Conservation (phyloP, 2,888 invertebrate genomes). For the Temnothorax rugatulus region DNA sequence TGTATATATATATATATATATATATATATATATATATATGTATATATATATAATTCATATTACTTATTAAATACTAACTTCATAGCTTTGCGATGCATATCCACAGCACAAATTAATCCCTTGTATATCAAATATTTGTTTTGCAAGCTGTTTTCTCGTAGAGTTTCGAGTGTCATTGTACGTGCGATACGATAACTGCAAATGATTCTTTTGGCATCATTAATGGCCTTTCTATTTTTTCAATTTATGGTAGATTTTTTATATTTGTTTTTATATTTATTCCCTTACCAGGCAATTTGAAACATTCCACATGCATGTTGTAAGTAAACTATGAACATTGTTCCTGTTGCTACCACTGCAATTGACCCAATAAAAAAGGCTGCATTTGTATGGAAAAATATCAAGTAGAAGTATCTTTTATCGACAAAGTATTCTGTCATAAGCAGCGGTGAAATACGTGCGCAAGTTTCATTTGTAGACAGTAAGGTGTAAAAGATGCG, state of each 20-base stretch:
- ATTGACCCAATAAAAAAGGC: not conserved
- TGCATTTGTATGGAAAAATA: not conserved
- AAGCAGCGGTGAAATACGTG: not conserved
- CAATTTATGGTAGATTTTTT: not conserved
- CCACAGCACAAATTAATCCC: not conserved
- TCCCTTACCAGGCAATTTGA: not conserved
- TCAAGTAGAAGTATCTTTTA: not conserved
- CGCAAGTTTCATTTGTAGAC: not conserved
- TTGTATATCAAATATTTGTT: not conserved
- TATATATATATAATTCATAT: not conserved
- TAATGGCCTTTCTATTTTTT: not conserved
- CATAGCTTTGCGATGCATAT: slow-evolving; percentile 36
- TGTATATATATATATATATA: too few species aligned
- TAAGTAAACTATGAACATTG: not conserved
- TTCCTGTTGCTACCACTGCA: not conserved
- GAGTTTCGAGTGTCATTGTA: not conserved
- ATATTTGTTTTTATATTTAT: not conserved
- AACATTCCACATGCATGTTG: slow-evolving; percentile 19
- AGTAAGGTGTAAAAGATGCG: not conserved
- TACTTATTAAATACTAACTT: not conserved
- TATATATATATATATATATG: too few species aligned
- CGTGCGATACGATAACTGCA: slow-evolving; percentile 17
- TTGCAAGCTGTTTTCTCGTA: not conserved
- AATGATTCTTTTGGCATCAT: not conserved
- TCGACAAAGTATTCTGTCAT: slow-evolving; percentile 2